phyloP scores from a whole-genome alignment of 2,113 vertebrate genomes.

The Protobothrops flavoviridis region DNA sequence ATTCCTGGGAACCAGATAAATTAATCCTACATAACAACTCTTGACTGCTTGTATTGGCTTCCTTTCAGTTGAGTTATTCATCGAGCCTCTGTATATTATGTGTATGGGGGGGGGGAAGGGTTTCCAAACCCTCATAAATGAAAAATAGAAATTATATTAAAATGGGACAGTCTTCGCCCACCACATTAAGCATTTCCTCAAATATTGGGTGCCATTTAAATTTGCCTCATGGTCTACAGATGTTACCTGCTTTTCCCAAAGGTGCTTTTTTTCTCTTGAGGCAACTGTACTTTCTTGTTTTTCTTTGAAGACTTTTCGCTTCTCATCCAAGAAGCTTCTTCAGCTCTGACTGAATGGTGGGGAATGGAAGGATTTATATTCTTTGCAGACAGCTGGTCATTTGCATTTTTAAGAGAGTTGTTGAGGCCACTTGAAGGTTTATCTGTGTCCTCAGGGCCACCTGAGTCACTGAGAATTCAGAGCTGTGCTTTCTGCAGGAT shows the following conservation, averaged over 20 bases:
- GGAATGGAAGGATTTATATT: no score
- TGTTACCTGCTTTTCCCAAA: neutral
- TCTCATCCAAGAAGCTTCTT: no score
- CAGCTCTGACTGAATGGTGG: no score
- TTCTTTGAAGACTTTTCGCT: no score
- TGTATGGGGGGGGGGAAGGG: neutral
- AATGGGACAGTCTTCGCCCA: neutral
- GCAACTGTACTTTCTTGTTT: no score
- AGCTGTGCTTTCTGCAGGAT: no score
- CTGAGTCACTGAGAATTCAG: no score
- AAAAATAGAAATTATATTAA: neutral
- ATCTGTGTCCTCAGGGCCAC: no score
- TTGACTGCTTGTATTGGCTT: slow-evolving; percentile 15
- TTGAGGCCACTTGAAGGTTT: no score
- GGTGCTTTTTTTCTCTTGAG: no score
- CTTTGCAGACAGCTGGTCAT: no score
- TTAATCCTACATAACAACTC: neutral
- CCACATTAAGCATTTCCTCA: neutral
- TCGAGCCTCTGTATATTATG: neutral
- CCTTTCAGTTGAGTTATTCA: neutral
- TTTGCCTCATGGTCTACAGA: neutral
- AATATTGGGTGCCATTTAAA: neutral
- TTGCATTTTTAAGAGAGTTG: no score
- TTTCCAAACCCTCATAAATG: neutral
- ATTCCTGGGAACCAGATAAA: neutral